Evolutionary conservation across 2,113 vertebrate genomes (phyloP), one percentile per base, ranked within the genome.

Genomic region (Otolemur garnettii): DNA sequence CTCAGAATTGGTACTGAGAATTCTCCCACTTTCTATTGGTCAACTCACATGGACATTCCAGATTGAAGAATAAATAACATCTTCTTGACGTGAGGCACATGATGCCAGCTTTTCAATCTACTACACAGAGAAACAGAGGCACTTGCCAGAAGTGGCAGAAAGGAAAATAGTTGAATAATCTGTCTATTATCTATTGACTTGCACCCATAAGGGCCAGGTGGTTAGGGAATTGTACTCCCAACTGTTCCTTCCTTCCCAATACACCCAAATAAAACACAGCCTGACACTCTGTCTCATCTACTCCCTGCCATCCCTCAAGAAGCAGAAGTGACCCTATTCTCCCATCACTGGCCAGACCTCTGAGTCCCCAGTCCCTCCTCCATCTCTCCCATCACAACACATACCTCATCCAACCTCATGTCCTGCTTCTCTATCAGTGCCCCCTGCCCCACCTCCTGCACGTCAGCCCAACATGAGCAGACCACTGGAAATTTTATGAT

Each of bases 131-230:
- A 74, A 14, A 60, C 45, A 88, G 60, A 84, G 45, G 42, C 55
- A 57, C 77, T 90, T 74, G 33, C 30, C 90, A 84, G 72, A 94
- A 68, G 59, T 82, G 17, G 13, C 38, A 2, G 42, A 24, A 93
- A 95, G 26, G 53, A 90, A 45, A 71, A 42, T 14, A 64, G 69
- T 57, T 79, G 60, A 95, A 87, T 89, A 17, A 38, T n/a, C 89
- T 62, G 85, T 68, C 62, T 92, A 14, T 62, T 60, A 85, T 30
- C 81, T 79, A 78, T 38, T n/a, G 18, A 71, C 57, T 17, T 28
- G 24, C 7, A 83, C 57, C 64, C 57, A 77, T 19, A 69, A 72
- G 19, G 35, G 6, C 57, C 42, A 33, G 35, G 4, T 45, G 35
- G 91, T 75, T n/a, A 28, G 45, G 82, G 5, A 90, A 72, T 22